Base-by-base conservation (phyloP, 1,140 invertebrate genomes). In the Agraylea sexmaculata region DNA sequence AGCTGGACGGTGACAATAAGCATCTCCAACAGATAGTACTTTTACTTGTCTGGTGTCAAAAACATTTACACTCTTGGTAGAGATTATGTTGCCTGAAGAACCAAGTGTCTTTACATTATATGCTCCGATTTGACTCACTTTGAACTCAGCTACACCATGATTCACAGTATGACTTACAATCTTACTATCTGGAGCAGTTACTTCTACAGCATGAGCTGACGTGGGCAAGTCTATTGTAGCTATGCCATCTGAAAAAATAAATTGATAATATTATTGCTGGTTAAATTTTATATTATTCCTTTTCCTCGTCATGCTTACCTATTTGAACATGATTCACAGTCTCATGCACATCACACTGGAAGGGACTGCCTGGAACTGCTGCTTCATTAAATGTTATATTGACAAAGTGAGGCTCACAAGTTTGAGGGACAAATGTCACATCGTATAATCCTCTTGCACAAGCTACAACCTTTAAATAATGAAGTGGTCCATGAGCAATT, bases 371-470 rank as follows among this genome's bases (percentile, higher is more conserved):
- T 48, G 86, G 84, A 7, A 95, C 85, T 38, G 84, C 74, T 53
- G 93, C 85, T 46, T 94, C 91, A 54, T 98, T 98, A 62, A 98
- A 98, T 6, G 86, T 90, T 40, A 98, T 93, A 52, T 91, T 93
- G 3, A 97, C 87, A 54, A 82, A 91, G 66, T 99, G 94, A 4
- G 87, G 75, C 38, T 85, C 81, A 7, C 80, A 71, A 31, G 90
- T 86, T 57, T 87, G 80, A 0, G 94, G 94, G 13, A 94, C 78
- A 62, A 98, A 99, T 1, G 89, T 92, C 0, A 99, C 92, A 53
- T 98, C 92, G 62, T 97, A 99, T 0, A 93, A 65, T 3, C 89
- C 90, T 41, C 89, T 72, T 1, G 88, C 87, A 53, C 87, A 82
- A 19, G 88, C 88, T 4, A 89, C 84, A 3, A 90, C 86, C 63